Percentiles rank a stretch among this genome's conserved stretches.
Evolutionary conservation across 2,888 invertebrate species (phyloP).

Genomic region (Acleris cristana): DNA sequence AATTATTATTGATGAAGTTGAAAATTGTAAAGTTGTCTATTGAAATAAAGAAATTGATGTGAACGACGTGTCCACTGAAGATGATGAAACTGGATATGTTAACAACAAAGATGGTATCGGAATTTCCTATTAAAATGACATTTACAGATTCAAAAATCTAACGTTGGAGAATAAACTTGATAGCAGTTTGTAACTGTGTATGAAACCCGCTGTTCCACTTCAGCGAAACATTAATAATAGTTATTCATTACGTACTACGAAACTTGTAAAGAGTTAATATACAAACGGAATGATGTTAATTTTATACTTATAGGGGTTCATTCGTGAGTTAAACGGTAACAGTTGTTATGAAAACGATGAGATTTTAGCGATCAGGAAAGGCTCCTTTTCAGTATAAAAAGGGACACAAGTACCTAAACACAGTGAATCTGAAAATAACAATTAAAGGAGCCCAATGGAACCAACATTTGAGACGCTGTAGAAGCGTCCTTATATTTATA

Average conservation of each 20-base stretch:
- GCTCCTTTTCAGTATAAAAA: too few species aligned
- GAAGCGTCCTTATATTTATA: too few species aligned
- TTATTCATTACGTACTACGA: conserved; percentile 13
- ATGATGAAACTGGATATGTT: neutral
- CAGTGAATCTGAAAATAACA: too few species aligned
- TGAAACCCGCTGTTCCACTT: neutral
- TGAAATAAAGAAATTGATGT: too few species aligned
- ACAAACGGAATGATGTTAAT: conserved; percentile 35
- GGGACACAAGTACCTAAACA: too few species aligned
- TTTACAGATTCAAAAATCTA: too few species aligned
- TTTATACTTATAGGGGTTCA: neutral
- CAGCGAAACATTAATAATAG: neutral
- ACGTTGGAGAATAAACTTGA: neutral
- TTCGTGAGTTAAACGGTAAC: neutral
- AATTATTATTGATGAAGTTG: neutral
- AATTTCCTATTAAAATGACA: too few species aligned
- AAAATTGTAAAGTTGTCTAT: too few species aligned
- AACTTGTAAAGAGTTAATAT: conserved; percentile 33
- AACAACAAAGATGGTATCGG: too few species aligned
- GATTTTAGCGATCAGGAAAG: neutral
- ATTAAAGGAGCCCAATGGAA: too few species aligned
- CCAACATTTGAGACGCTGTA: too few species aligned
- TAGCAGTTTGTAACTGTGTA: neutral
- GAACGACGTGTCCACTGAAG: neutral
- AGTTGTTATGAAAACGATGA: neutral